Conservation (phyloP, 2,797 vertebrate genomes). For the Ctenochaetus hawaiiensis region DNA sequence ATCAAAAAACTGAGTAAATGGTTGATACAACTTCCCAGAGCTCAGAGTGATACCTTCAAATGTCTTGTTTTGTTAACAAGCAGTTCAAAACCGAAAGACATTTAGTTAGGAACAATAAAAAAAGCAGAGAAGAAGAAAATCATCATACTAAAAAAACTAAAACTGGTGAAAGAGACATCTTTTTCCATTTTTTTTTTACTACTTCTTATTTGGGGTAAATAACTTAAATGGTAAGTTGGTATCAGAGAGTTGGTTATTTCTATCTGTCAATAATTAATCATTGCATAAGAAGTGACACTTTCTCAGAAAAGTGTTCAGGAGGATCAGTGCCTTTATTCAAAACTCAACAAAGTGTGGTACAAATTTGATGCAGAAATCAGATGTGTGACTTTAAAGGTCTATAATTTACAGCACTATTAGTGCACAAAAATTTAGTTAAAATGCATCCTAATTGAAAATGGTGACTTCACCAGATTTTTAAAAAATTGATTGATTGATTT, state of each 20-base stretch:
- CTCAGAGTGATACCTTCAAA: neutral
- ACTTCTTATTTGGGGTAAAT: neutral
- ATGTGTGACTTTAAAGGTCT: neutral
- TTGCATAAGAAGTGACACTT: neutral
- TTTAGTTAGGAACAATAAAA: neutral
- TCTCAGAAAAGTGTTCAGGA: neutral
- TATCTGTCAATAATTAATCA: too few species aligned
- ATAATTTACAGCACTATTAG: neutral
- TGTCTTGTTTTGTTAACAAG: conserved; percentile 2
- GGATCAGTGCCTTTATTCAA: neutral
- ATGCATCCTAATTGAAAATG: neutral
- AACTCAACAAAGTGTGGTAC: neutral
- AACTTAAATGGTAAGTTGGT: neutral
- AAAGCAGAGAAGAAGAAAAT: conserved; percentile 5
- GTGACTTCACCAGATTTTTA: neutral
- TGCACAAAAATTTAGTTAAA: neutral
- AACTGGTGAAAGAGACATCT: neutral
- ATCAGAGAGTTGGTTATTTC: too few species aligned
- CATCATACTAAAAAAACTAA: neutral
- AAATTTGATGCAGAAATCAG: conserved; percentile 4
- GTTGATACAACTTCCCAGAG: too few species aligned
- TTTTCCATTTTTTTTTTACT: neutral
- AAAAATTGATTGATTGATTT: neutral
- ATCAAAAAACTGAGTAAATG: neutral
- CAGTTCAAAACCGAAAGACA: neutral